These are phyloP conservation scores for Champsocephalus gunnari DNA, from an alignment of 2,797 vertebrate genomes.

Conservation along the genomic window DNA sequence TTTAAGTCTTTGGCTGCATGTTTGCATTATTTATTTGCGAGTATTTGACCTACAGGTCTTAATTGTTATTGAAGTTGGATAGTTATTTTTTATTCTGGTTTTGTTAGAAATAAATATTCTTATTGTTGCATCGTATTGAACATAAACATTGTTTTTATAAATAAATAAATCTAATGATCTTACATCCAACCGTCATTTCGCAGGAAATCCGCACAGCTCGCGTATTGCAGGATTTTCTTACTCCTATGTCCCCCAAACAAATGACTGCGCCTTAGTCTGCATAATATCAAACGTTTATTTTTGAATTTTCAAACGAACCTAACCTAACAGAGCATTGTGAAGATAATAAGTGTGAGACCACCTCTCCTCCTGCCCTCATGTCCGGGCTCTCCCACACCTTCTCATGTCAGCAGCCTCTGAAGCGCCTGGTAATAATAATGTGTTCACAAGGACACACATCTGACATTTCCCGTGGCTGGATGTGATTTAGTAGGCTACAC, in stretches of 20 bases:
- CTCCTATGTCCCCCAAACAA: background rate
- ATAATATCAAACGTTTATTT: too few relatives aligned
- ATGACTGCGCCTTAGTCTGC: too few relatives aligned
- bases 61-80: background rate
- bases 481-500: slow-evolving; percentile 34
- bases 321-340: background rate
- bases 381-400: slow-evolving; percentile 29
- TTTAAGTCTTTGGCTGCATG: background rate
- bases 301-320: background rate
- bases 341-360: slow-evolving; percentile 18
- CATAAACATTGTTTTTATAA: background rate
- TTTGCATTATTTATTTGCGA: slow-evolving; percentile 20
- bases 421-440: slow-evolving; percentile 50
- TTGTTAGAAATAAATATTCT: background rate
- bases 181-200: background rate
- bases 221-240: background rate
- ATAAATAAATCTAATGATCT: slow-evolving; percentile 6
- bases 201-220: slow-evolving; percentile 7
- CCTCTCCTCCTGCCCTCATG: slow-evolving; percentile 6
- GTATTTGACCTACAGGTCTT: slow-evolving; percentile 8
- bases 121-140: background rate
- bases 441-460: slow-evolving; percentile 47
- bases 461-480: slow-evolving; percentile 57
- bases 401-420: slow-evolving; percentile 36
- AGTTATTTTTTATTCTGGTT: background rate